Base-by-base conservation (phyloP, 2,113 vertebrate genomes). In the Meriones unguiculatus region DNA sequence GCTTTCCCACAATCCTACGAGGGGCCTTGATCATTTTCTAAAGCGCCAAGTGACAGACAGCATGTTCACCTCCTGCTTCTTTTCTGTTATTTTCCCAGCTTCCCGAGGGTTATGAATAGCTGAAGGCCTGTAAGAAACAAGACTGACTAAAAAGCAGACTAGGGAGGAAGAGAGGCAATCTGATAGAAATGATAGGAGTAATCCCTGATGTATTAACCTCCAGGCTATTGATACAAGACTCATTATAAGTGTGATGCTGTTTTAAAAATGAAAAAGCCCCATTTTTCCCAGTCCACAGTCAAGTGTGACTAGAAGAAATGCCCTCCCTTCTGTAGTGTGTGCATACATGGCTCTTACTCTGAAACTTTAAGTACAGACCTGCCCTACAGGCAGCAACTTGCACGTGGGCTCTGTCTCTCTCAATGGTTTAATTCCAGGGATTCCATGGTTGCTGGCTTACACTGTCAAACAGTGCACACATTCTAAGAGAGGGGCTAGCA, bases 51-150 rank as follows among this genome's bases (percentile, higher is more conserved):
- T n/a, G n/a, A 50, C 32, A 65, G 30, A 35, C 86, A 59, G 2
- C 73, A 41, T 5, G 22, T 32, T 94, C 73, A 67, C 78, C 41
- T 57, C 30, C 35, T 73, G 50, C 54, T 95, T 70, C 65, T 94
- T 92, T 91, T n/a, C 81, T 91, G 95, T 91, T 90, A 32, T 41
- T 88, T 28, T 75, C 35, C 86, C 50, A 62, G 69, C 91, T 57
- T 75, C 95, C 94, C 90, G 81, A 88, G 95, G 80, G 91, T 94
- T 88, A 92, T 82, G 70, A 95, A 69, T 46, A 90, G 89, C 96
- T 96, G 46, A 93, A 72, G 94, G 65, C 69, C 69, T 93, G 91
- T 76, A 95, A 97, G 89, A 95, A 92, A 57, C 52, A 94, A 97
- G 94, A 93, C 0, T 89, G 50, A 93, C 85, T 93, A 64, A 62